Evolutionary conservation across 1,140 invertebrate genomes (phyloP), one percentile per base, ranked within the genome.

Genomic region (Arion vulgaris): DNA sequence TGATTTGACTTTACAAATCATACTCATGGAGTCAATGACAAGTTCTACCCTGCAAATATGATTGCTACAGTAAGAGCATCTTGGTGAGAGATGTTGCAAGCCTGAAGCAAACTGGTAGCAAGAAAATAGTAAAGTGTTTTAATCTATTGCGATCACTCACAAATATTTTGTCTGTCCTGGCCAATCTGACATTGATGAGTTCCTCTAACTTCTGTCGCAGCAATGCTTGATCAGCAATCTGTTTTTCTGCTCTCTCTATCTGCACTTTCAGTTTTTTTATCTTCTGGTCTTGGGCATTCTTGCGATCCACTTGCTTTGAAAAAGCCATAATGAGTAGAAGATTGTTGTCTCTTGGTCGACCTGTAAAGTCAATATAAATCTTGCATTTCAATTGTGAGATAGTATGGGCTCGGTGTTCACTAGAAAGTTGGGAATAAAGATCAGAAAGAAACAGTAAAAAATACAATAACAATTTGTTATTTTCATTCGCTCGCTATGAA

Each of bases 161-260:
- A 57, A 57, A 57, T 57, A 23, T 23, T 19, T 57, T 57, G 1
- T 57, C 9, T 57, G 9, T 57, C 19, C 53, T 57, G 53, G 53
- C 26, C 53, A 57, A 57, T 4, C 53, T 19, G 2, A 4, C 5
- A 57, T 28, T 66, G 62, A 11, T 7, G 11, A 66, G 28, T 34
- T 66, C 62, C 32, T 66, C 62, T 17, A 66, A 66, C 32, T 66
- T 66, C 62, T 66, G 62, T 17, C 62, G 62, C 62, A 66, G 62
- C 28, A 66, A 66, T 66, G 62, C 62, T 7, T 66, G n/a, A 32
- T 66, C 62, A 32, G 28, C 28, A n/a, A 66, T 28, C 19, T 66
- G 62, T 17, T 66, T 66, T 17, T 66, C 62, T 28, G 19, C n/a
- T 32, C 9, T 34, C 62, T 66, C 62, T 34, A 66, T 5, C n/a